Base-by-base conservation (phyloP, 2,888 invertebrate genomes). In the Athrips mouffetella region DNA sequence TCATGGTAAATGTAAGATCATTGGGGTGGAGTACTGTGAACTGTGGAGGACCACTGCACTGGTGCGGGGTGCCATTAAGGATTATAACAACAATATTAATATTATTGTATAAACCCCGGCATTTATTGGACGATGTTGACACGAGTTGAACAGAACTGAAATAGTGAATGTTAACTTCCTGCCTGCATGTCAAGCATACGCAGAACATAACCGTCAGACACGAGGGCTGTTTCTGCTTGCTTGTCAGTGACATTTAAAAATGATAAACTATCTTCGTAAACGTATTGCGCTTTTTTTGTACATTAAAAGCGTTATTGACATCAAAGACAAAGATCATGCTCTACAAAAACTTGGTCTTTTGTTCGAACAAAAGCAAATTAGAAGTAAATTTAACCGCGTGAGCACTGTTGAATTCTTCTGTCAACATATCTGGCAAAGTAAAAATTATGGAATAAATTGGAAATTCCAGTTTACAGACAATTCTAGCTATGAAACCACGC, bases 401-500 rank as follows among this genome's bases (percentile, higher is more conserved):
- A 42, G 2, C 10, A 25, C n/a, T 15, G 16, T 15, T 11, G 20
- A 18, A 13, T 8, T 41, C 44, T 31, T 23, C 30, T 25, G 33
- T 31, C 48, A 52, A 13, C 11, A 30, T 53, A 55, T 46, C 52
- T 53, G 45, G 48, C 29, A 13, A 27, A 10, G 44, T 37, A 49
- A 11, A 25, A 31, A 63, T 27, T 40, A 57, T 60, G 59, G 57
- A 59, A 57, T 42, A 58, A 29, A 20, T 31, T 37, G 25, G 31
- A 64, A 64, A 63, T 58, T 60, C 20, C 52, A 57, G 55, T 64
- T 55, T 49, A 16, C 41, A 37, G 42, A 45, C 49, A 55, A 42
- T 48, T 39, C 37, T 49, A 35, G 11, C 25, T 44, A 52, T 42
- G n/a, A 46, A 54, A 46, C 45, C 46, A 48, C 50, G 37, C 47